Conservation (phyloP, 1,140 invertebrate species). For the Schlechtendalia chinensis region DNA sequence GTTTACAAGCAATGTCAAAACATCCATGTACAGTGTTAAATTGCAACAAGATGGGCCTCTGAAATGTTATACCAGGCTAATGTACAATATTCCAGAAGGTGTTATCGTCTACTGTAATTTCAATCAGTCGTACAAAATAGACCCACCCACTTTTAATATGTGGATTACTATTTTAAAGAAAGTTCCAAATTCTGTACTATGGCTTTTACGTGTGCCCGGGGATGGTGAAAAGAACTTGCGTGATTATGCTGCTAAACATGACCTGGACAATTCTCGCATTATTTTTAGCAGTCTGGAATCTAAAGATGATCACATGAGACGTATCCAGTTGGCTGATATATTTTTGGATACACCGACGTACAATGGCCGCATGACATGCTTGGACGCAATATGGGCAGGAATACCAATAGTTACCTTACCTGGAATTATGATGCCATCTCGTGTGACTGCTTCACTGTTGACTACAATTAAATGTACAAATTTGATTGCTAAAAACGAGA, state of each 20-base stretch:
- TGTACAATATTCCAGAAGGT: slow-evolving; percentile 94
- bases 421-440: slow-evolving; percentile 89
- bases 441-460: slow-evolving; percentile 97
- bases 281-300: slow-evolving; percentile 97
- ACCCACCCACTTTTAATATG: slow-evolving; percentile 88
- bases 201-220: slow-evolving; percentile 93
- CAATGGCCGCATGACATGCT: slow-evolving; percentile 98
- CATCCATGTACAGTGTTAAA: slow-evolving; percentile 80
- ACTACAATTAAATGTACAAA: slow-evolving; percentile 91
- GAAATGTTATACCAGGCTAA: slow-evolving; percentile 68
- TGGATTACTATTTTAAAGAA: slow-evolving; percentile 90
- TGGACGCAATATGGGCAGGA: slow-evolving; percentile 99
- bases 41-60: neutral
- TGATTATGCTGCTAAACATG: slow-evolving; percentile 78
- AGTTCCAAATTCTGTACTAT: slow-evolving; percentile 94
- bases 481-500: slow-evolving; percentile 80
- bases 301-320: slow-evolving; percentile 96
- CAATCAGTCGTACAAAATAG: slow-evolving; percentile 99
- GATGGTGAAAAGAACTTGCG: slow-evolving; percentile 92
- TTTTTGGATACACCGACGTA: slow-evolving; percentile 97
- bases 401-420: slow-evolving; percentile 95
- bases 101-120: slow-evolving; percentile 98
- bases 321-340: slow-evolving; percentile 95
- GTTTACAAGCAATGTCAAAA: slow-evolving; percentile 69
- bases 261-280: slow-evolving; percentile 74